Evolutionary conservation across 92 coral and sea anemone genomes (phyloP).

Genomic region (Bergia puertoricense): DNA sequence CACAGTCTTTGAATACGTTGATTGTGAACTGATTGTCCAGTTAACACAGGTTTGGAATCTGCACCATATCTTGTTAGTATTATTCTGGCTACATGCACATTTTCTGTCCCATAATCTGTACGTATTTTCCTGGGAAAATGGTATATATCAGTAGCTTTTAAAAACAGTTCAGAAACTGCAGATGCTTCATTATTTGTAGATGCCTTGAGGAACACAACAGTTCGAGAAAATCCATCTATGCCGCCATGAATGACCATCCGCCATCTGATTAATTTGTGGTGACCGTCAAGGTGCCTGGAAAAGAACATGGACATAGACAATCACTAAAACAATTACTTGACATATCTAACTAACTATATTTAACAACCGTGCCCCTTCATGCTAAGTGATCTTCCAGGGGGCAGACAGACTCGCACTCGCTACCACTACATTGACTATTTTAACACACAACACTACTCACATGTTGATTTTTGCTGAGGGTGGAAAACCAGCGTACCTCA

Average conservation of each 20-base stretch:
- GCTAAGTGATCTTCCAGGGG: too few species aligned
- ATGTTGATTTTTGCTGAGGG: too few species aligned
- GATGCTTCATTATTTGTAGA: slow-evolving; percentile 29
- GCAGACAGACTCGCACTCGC: too few species aligned
- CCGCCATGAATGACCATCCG: slow-evolving; percentile 44
- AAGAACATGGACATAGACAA: neutral
- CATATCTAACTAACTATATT: too few species aligned
- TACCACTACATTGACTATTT: too few species aligned
- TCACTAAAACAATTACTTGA: too few species aligned
- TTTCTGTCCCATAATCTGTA: slow-evolving; percentile 54
- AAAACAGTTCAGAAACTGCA: slow-evolving; percentile 35
- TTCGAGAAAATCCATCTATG: slow-evolving; percentile 46
- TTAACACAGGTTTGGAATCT: slow-evolving; percentile 53
- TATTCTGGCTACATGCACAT: slow-evolving; percentile 41
- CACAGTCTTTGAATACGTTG: slow-evolving; percentile 12
- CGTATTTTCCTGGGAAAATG: slow-evolving; percentile 46
- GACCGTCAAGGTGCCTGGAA: slow-evolving; percentile 48
- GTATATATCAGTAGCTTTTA: slow-evolving; percentile 28
- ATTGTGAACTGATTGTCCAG: slow-evolving; percentile 69
- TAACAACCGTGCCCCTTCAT: too few species aligned
- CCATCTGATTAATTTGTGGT: slow-evolving; percentile 49
- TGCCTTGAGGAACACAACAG: slow-evolving; percentile 33
- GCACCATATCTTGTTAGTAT: slow-evolving; percentile 58
- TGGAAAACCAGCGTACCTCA: too few species aligned
- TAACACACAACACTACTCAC: too few species aligned